phyloP scores from a whole-genome alignment of 2,797 vertebrate genomes.

The Echiichthys vipera region DNA sequence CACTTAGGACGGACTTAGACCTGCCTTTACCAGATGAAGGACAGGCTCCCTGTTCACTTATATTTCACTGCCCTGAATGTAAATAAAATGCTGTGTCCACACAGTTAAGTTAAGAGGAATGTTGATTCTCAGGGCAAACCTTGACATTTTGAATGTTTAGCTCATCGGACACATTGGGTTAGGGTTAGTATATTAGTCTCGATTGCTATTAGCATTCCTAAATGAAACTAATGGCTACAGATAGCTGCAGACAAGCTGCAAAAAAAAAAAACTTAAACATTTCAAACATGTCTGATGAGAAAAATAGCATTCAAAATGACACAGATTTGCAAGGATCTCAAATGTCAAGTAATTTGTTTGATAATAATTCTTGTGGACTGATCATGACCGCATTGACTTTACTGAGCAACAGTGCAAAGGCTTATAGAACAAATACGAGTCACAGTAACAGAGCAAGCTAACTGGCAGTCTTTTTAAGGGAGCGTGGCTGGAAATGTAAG shows the following conservation, averaged over 20 bases:
- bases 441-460: slow-evolving; percentile 54
- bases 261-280: not conserved
- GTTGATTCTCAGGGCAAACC: slow-evolving; percentile 8
- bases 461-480: slow-evolving; percentile 71
- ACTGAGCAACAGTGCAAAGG: slow-evolving; percentile 60
- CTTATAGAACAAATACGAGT: slow-evolving; percentile 52
- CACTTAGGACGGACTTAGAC: not conserved
- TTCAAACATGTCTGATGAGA: slow-evolving; percentile 19
- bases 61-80: slow-evolving; percentile 16
- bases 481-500: slow-evolving; percentile 82
- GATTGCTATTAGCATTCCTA: slow-evolving; percentile 6
- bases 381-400: slow-evolving; percentile 16
- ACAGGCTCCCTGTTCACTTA: not conserved
- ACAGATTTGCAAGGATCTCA: slow-evolving; percentile 3
- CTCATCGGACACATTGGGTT: slow-evolving; percentile 27
- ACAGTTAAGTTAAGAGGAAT: slow-evolving; percentile 22
- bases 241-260: slow-evolving; percentile 1
- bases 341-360: slow-evolving; percentile 12
- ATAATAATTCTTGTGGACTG: slow-evolving; percentile 23
- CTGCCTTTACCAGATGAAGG: not conserved
- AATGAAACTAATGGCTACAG: not conserved
- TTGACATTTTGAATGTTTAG: slow-evolving; percentile 9
- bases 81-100: slow-evolving; percentile 9
- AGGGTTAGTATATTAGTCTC: slow-evolving; percentile 1
- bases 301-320: slow-evolving; percentile 10